These are phyloP conservation scores for Gopherus evgoodei DNA, from an alignment of 2,113 vertebrate species.

Conservation along the genomic window DNA sequence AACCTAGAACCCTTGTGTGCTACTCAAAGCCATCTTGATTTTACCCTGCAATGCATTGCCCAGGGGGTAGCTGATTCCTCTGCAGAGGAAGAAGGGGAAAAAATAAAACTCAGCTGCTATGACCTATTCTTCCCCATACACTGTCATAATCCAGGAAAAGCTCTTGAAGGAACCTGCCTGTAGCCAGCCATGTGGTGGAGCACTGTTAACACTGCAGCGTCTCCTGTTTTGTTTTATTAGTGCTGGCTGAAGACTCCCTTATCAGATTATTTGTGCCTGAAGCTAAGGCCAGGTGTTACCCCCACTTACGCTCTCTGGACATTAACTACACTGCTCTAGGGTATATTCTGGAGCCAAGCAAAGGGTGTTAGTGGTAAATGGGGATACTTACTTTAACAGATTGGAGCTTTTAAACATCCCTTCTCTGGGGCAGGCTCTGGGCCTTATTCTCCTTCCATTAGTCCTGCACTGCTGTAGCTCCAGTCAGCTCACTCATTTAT, in stretches of 20 bases:
- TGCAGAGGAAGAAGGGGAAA: not conserved
- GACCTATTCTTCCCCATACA: too few species aligned
- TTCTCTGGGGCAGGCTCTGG: not conserved
- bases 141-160: not conserved
- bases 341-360: constrained; percentile 10
- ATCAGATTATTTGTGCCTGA: constrained; percentile 23
- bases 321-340: constrained; percentile 58
- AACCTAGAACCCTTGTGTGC: not conserved
- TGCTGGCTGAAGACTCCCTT: constrained; percentile 7
- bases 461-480: constrained; percentile 25
- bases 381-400: constrained; percentile 37
- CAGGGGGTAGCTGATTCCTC: constrained; percentile 3
- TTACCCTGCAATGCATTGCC: not conserved
- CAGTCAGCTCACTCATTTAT: not conserved
- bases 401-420: constrained; percentile 58
- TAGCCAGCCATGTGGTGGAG: not conserved
- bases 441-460: not conserved
- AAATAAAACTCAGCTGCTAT: constrained; percentile 51
- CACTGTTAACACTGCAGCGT: not conserved
- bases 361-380: constrained; percentile 34
- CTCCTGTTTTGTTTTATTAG: not conserved
- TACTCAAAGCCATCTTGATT: not conserved
- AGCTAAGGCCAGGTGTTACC: not conserved
- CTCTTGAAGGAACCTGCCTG: not conserved
- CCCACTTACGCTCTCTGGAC: not conserved